Base-by-base conservation (phyloP, 1,140 invertebrate genomes). In the Babylonia areolata region DNA sequence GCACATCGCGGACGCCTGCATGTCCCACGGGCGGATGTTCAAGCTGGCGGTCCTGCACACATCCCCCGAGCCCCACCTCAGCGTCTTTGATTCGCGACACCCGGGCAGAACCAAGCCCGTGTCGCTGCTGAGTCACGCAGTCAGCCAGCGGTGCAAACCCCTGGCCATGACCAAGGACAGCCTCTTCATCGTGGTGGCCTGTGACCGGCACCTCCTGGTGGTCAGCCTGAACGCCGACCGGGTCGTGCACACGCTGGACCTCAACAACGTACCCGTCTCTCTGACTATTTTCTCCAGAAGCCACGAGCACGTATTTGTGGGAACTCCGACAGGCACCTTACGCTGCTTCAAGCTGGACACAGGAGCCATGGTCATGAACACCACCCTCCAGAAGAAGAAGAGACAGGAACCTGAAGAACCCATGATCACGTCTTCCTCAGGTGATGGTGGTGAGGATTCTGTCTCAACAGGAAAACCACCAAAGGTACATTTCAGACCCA, bases 241-340 rank as follows among this genome's bases (percentile, higher is more conserved):
- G 37, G 85, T 86, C 6, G 39, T 33, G 40, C 31, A 81, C 33
- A 69, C 71, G 23, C 73, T 86, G 54, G 39, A 73, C 54, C 71
- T 78, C 58, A 75, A 84, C 54, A 81, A 81, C 23, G 69, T 88
- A 58, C 84, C 85, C 9, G 85, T 89, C 20, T 46, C 78, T n/a
- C 73, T 78, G 9, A 75, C 42, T 17, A 77, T 58, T 31, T 85
- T 89, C 20, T 88, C 89, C 23, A 77, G 89, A 37, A 87, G 87
- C 42, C 85, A 89, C 69, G 89, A 89, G 42, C 89, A 89, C 85
- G 69, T 89, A 1, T 85, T 89, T 35, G 37, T 88, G 33, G 85
- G 78, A 46, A 64, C 85, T 31, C 77, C 69, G 3, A 84, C 73
- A 17, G 81, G 86, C 1, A 6, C 33, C 20, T 69, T 89, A 23